These are phyloP conservation scores for Micronycteris hirsuta DNA, from an alignment of 2,113 vertebrate species.

Conservation along the genomic window DNA sequence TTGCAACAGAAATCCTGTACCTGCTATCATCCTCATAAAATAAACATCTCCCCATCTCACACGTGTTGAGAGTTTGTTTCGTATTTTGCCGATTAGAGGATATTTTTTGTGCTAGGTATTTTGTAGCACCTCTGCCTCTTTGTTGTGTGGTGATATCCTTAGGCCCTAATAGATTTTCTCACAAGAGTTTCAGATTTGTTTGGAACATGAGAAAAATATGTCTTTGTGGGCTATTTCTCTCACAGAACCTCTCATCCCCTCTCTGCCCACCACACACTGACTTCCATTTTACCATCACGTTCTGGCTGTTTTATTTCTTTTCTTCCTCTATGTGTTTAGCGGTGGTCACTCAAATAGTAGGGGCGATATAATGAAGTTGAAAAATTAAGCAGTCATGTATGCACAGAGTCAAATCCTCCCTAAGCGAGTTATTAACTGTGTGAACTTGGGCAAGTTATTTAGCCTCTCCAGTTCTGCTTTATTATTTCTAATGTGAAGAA, in stretches of 20 bases:
- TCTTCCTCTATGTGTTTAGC: background rate
- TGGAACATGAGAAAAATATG: background rate
- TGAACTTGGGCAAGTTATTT: background rate
- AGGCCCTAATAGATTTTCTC: background rate
- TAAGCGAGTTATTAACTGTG: background rate
- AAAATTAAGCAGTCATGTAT: background rate
- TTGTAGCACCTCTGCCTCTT: background rate
- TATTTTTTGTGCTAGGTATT: background rate
- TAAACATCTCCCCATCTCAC: background rate
- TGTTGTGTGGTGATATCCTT: background rate
- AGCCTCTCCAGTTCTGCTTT: background rate
- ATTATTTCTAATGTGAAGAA: background rate
- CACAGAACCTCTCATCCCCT: background rate
- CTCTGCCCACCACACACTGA: background rate
- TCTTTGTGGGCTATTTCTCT: background rate
- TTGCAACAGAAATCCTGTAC: background rate
- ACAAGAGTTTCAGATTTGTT: background rate
- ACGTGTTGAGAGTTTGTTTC: background rate
- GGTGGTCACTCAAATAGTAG: background rate
- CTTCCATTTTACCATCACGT: background rate
- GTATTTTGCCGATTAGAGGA: background rate
- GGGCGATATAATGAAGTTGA: background rate
- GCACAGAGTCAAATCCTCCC: background rate
- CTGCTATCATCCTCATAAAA: background rate
- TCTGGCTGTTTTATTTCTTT: background rate